Evolutionary conservation across 2,888 invertebrate species (phyloP), one percentile per base, ranked within the genome.

Genomic region (Troglohyphantes excavatus): DNA sequence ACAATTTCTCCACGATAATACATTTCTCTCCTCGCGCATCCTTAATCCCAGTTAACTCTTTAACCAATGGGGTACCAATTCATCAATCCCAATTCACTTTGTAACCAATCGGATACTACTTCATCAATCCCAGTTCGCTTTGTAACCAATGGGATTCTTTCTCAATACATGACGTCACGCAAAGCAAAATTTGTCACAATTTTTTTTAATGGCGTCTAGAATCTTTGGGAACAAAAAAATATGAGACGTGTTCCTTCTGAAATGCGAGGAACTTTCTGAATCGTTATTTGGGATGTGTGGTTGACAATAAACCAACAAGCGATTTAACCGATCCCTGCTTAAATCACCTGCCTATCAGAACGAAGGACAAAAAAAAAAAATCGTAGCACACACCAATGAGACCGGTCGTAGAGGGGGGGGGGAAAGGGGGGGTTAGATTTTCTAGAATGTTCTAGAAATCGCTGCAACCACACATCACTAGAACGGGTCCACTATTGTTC

Each of bases 211-310:
- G 53, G 53, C 53, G 53, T 53, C 53, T 53, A n/a, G 53, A 53
- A 53, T 27, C 19, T 19, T 75, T 19, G 17, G 39, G 78, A 81
- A 81, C 79, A 67, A 81, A 67, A 53, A 68, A 79, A 79, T 43
- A 13, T 53, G 68, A 81, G 79, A 53, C 79, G 79, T 53, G 68
- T 53, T 46, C 53, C 53, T 78, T 68, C 53, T 68, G 53, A 67
- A 81, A 81, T 81, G 79, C 79, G 68, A 63, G n/a, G 67, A 68
- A 68, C 53, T 67, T 68, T 23, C 26, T 21, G 59, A 29, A 21
- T 81, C 79, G 79, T 67, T 46, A 53, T n/a, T 23, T 43, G 63
- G 26, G 79, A 81, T 81, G 79, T 81, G 79, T 81, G 68, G 33
- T 68, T 81, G 65, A 23, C 46, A 63, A 53, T 26, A 39, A 73